Base-by-base conservation (phyloP, 2,888 invertebrate species). In the Monoplex corrugatus region DNA sequence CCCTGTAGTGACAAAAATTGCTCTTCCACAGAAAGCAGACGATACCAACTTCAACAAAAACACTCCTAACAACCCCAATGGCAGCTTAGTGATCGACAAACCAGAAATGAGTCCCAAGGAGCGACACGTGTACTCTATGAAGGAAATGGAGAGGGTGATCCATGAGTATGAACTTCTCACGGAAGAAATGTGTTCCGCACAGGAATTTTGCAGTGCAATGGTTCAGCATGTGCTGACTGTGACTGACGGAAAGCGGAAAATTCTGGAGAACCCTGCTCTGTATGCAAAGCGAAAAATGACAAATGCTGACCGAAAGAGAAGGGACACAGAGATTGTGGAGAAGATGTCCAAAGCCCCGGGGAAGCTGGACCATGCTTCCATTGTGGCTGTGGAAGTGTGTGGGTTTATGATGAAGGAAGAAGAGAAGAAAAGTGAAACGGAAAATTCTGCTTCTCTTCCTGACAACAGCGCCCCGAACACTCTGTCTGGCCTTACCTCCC, bases 1-100 rank as follows among this genome's bases (percentile, higher is more conserved):
- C 96, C 98, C 98, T 0, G 98, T 98, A 50, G 98, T 98, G 89
- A 98, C 98, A 45, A 98, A 98, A 96, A 98, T 98, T 94, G 98
- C 98, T 8, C 94, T 96, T n/a, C 93, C 94, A 19, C 88, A 88
- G 68, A 43, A 91, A 84, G 87, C 91, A 16, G 91, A 89, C 90
- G 93, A 92, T 50, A 85, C 92, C 32, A 91, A 92, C 43, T 91
- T 91, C 40, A 91, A 90, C 63, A 89, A 90, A 8, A 83, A 63
- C 43, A 91, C 91, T 28, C 87, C 92, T 32, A 89, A 80, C 89
- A 91, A 87, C 75, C 89, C 91, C 35, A 90, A 91, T 50, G 88
- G 89, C 57, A 87, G 89, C 57, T 63, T 90, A 38, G 45, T 89
- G 68, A 75, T 92, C 32, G 94, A 93, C 1, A 95, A 95, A 91